phyloP scores from a whole-genome alignment of 2,797 vertebrate species.

The Poecilia wingei region DNA sequence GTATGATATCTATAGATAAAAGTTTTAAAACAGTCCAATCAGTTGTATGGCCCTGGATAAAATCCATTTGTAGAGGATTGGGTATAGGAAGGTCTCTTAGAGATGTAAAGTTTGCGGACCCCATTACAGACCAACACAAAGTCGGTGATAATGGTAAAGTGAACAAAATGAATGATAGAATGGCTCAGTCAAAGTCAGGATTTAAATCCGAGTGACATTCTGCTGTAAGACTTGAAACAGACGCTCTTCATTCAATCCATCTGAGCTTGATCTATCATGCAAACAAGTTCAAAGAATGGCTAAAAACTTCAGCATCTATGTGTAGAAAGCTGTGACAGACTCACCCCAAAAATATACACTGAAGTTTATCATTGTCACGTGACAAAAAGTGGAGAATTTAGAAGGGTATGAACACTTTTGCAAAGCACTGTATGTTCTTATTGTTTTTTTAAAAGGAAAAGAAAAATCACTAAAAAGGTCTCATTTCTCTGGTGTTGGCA shows the following conservation, averaged over 20 bases:
- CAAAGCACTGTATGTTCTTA: slow-evolving; percentile 19
- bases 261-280: neutral
- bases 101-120: neutral
- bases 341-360: neutral
- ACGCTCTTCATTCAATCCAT: neutral
- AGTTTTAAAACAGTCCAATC: neutral
- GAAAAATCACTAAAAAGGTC: slow-evolving; percentile 51
- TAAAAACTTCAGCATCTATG: neutral
- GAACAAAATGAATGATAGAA: neutral
- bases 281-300: neutral
- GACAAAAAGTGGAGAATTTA: neutral
- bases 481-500: slow-evolving; percentile 32
- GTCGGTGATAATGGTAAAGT: neutral
- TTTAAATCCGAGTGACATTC: neutral
- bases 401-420: neutral
- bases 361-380: neutral
- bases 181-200: neutral
- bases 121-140: neutral
- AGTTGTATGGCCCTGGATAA: neutral
- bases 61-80: neutral
- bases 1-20: neutral
- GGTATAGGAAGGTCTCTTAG: neutral
- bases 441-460: slow-evolving; percentile 1
- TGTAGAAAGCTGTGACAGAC: neutral
- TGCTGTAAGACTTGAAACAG: neutral